phyloP scores from a whole-genome alignment of 2,797 vertebrate species.

The Rhynchonycteris naso region DNA sequence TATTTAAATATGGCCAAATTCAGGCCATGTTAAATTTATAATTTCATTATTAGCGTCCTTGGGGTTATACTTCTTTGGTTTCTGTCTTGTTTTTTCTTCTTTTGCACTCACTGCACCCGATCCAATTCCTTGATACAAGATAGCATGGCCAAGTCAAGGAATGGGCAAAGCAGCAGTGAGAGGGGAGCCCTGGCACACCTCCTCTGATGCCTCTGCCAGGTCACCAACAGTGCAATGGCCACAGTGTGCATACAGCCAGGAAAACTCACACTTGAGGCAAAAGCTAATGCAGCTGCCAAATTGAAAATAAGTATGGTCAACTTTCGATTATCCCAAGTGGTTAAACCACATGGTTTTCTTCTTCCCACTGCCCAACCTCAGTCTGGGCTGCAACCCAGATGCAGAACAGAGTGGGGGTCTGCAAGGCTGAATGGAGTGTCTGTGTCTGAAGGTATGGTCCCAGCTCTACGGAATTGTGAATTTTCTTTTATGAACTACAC shows the following conservation, averaged over 20 bases:
- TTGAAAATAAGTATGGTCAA: constrained; percentile 69
- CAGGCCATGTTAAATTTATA: neutral
- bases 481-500: constrained; percentile 32
- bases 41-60: neutral
- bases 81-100: neutral
- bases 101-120: neutral
- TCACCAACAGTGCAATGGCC: constrained; percentile 34
- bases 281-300: constrained; percentile 62
- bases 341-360: constrained; percentile 70
- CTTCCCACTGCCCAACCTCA: constrained; percentile 69
- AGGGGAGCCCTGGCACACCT: neutral
- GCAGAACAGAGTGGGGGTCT: constrained; percentile 27
- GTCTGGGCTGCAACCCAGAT: constrained; percentile 63
- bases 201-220: constrained; percentile 33
- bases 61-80: neutral
- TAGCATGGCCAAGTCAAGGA: neutral
- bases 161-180: neutral
- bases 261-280: constrained; percentile 51
- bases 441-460: constrained; percentile 51
- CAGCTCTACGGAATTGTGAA: neutral
- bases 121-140: neutral
- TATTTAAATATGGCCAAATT: neutral
- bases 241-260: constrained; percentile 29
- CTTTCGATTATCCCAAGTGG: constrained; percentile 78
- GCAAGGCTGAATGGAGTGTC: constrained; percentile 25